A percentile compares a stretch with the other conserved stretches of the same genome.
phyloP scores from a whole-genome alignment of 2,797 vertebrate species.

The Holocentrus rufus region DNA sequence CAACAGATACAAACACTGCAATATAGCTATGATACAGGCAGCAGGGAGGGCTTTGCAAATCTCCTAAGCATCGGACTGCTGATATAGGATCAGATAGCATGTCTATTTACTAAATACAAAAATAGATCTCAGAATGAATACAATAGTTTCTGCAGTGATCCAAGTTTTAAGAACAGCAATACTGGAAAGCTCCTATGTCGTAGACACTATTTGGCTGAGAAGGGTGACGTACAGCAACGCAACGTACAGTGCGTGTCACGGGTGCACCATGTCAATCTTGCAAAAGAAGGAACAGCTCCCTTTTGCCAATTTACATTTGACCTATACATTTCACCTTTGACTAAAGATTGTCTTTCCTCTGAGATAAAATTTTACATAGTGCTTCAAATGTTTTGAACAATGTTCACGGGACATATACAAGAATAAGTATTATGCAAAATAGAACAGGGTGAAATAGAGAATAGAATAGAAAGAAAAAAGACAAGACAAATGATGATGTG shows the following conservation, averaged over 20 bases:
- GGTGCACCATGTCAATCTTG: not conserved
- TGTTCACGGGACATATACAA: not conserved
- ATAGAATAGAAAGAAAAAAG: too few relatives aligned
- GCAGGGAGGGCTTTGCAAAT: slow-evolving; percentile 44
- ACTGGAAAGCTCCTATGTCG: not conserved
- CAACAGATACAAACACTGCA: slow-evolving; percentile 40
- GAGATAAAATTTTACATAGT: not conserved
- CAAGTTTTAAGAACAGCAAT: not conserved
- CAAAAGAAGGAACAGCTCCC: not conserved
- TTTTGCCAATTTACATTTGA: not conserved
- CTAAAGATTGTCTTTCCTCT: too few relatives aligned
- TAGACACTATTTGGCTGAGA: slow-evolving; percentile 10
- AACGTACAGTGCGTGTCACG: not conserved
- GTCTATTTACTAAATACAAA: slow-evolving; percentile 48
- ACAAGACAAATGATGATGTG: too few relatives aligned
- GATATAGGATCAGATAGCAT: slow-evolving; percentile 52
- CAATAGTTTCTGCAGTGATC: not conserved
- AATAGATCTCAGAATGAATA: slow-evolving; percentile 25
- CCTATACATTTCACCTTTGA: too few relatives aligned
- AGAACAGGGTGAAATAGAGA: too few relatives aligned
- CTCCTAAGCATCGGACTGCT: slow-evolving; percentile 41
- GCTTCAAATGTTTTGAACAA: not conserved
- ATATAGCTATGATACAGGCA: slow-evolving; percentile 34
- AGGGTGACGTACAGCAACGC: too few relatives aligned
- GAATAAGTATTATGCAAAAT: not conserved